phyloP scores from a whole-genome alignment of 2,113 vertebrate species.

The Callithrix jacchus region DNA sequence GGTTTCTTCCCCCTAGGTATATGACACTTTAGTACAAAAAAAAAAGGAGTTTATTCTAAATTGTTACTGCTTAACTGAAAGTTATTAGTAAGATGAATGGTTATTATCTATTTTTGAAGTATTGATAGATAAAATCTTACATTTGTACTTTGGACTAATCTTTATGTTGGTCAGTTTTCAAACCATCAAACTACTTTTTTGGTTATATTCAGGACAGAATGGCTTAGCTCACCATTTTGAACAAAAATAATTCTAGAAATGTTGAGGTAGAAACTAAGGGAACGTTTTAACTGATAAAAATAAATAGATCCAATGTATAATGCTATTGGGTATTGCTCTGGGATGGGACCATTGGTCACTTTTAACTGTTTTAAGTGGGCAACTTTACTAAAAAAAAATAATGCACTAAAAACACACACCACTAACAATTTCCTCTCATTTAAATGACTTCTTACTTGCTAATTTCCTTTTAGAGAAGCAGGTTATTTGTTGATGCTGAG shows the following conservation, averaged over 20 bases:
- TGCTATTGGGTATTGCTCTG: background rate
- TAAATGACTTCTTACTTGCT: background rate
- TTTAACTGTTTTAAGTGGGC: background rate
- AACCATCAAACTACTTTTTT: background rate
- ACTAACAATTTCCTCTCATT: background rate
- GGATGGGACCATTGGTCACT: background rate
- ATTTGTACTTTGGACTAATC: background rate
- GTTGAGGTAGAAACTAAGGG: background rate
- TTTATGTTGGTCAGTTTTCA: background rate
- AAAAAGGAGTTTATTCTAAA: background rate
- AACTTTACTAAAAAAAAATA: background rate
- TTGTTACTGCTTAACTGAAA: background rate
- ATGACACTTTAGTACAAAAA: background rate
- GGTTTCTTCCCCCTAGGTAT: background rate
- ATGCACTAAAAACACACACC: background rate
- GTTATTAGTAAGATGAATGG: background rate
- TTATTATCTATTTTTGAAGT: background rate
- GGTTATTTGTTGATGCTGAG: background rate
- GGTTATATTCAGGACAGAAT: background rate
- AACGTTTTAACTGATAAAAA: background rate
- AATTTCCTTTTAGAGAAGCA: background rate
- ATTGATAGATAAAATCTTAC: background rate
- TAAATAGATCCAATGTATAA: background rate
- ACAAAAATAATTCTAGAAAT: background rate
- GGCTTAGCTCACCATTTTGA: background rate